phyloP scores from a whole-genome alignment of 2,888 invertebrate genomes.

The Mellilla xanthometata region DNA sequence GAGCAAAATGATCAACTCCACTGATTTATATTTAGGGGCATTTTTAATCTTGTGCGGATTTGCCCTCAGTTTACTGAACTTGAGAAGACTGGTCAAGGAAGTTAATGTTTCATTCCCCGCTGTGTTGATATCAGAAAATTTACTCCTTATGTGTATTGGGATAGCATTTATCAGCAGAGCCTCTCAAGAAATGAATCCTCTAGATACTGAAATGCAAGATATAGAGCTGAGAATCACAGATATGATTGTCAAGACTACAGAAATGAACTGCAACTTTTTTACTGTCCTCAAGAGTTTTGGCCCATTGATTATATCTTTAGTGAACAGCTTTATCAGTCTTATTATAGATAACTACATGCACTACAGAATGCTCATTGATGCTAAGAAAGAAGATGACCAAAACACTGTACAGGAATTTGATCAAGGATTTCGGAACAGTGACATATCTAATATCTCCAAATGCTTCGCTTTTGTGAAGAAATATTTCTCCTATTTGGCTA shows the following conservation, averaged over 20 bases:
- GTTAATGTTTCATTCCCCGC: slow-evolving; percentile 45
- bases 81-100: slow-evolving; percentile 53
- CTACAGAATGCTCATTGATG: slow-evolving; percentile 56
- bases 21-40: slow-evolving; percentile 63
- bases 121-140: slow-evolving; percentile 68
- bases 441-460: slow-evolving; percentile 19
- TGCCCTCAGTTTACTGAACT: slow-evolving; percentile 58
- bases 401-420: slow-evolving; percentile 50
- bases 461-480: slow-evolving; percentile 47
- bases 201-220: slow-evolving; percentile 44
- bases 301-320: slow-evolving; percentile 63
- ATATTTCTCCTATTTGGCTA: slow-evolving; percentile 56
- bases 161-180: slow-evolving; percentile 59
- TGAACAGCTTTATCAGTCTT: slow-evolving; percentile 69
- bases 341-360: slow-evolving; percentile 73
- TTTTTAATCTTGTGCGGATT: slow-evolving; percentile 66
- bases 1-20: slow-evolving; percentile 52
- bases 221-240: slow-evolving; percentile 48
- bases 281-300: slow-evolving; percentile 62
- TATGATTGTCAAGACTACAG: slow-evolving; percentile 28
- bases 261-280: slow-evolving; percentile 50
- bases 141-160: slow-evolving; percentile 65
- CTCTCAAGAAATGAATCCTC: slow-evolving; percentile 45
- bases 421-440: slow-evolving; percentile 7
- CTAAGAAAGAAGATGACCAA: slow-evolving; percentile 52